Percentiles rank a stretch among this genome's conserved stretches.
Conservation (phyloP, 1,140 invertebrate species). For the Temnothorax curvispinosus region DNA sequence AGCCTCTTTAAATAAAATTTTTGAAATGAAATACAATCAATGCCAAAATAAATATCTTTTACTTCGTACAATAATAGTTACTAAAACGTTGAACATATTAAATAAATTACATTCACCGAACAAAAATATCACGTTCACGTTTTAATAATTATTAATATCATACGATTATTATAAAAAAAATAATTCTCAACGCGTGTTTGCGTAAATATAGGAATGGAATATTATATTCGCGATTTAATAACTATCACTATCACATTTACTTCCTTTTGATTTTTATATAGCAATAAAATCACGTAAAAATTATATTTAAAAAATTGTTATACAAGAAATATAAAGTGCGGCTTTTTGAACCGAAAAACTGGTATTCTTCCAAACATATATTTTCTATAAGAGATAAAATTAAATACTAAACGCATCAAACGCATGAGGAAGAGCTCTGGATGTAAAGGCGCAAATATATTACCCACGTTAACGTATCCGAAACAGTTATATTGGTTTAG, state of each 20-base stretch:
- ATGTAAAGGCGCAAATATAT: constrained; percentile 13
- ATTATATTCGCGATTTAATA: constrained; percentile 8
- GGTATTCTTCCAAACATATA: not conserved
- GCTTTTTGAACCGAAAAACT: not conserved
- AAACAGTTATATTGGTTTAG: constrained; percentile 81
- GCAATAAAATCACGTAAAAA: constrained; percentile 13
- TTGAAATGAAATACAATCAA: not conserved
- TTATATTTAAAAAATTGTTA: not conserved
- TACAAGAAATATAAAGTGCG: not conserved
- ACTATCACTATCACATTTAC: not conserved
- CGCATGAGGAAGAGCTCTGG: not conserved
- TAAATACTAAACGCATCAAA: not conserved
- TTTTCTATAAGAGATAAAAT: not conserved
- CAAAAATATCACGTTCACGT: not conserved
- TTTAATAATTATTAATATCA: not conserved
- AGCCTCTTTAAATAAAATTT: not conserved
- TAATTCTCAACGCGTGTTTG: not conserved
- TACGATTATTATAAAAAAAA: constrained; percentile 5
- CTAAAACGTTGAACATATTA: not conserved
- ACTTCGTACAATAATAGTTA: constrained; percentile 6
- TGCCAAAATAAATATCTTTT: not conserved
- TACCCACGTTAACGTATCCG: constrained; percentile 53
- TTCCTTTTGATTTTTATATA: constrained; percentile 1
- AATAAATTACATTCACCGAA: not conserved
- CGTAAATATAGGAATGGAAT: not conserved